Percentiles rank a stretch among this genome's conserved stretches.
Conservation (phyloP, 2,797 vertebrate genomes). For the Neomorphus geoffroyi region DNA sequence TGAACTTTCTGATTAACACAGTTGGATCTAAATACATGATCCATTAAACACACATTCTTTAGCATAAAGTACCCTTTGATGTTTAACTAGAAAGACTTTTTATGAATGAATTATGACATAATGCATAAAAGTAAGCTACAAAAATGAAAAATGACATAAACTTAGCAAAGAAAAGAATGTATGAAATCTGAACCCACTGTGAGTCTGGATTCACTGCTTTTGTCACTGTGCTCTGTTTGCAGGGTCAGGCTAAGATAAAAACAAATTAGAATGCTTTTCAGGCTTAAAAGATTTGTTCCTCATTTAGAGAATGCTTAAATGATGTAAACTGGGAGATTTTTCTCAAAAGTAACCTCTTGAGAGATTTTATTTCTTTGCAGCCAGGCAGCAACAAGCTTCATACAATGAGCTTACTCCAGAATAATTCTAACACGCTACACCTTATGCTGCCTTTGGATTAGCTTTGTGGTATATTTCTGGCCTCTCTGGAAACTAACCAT, state of each 20-base stretch:
- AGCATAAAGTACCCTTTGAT: neutral
- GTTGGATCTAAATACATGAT: neutral
- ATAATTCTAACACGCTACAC: neutral
- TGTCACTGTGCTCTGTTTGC: neutral
- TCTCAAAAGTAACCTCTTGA: neutral
- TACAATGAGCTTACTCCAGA: neutral
- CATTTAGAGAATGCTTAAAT: neutral
- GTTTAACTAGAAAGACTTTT: neutral
- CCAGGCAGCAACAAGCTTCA: neutral
- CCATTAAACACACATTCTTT: neutral
- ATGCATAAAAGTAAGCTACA: neutral
- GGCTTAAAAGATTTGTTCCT: neutral
- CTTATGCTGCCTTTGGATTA: neutral
- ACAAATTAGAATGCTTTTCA: neutral
- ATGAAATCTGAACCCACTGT: neutral
- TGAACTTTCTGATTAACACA: neutral
- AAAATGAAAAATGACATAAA: slow-evolving; percentile 16
- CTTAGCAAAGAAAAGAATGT: slow-evolving; percentile 8
- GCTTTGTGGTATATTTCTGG: neutral
- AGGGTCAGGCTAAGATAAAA: neutral
- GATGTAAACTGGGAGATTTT: neutral
- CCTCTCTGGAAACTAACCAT: neutral
- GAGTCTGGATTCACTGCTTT: neutral
- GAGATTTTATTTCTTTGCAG: neutral
- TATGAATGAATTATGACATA: neutral